Evolutionary conservation across 2,113 vertebrate species (phyloP).

Genomic region (Sakesphorus luctuosus): DNA sequence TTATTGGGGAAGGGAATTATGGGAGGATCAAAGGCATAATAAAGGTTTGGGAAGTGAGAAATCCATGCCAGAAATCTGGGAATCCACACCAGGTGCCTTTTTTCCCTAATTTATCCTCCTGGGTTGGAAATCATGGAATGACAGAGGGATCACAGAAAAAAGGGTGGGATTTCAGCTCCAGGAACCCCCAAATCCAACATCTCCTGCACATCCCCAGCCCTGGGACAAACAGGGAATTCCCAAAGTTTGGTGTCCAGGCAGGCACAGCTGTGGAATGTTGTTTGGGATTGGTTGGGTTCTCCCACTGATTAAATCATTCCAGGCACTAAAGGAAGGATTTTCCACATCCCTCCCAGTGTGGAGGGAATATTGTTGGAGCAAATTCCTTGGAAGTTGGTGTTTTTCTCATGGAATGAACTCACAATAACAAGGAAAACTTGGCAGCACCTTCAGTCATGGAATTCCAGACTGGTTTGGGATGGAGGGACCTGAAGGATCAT

Average conservation of each 20-base stretch:
- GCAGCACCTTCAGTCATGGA: not conserved
- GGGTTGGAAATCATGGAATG: not conserved
- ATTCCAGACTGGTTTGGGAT: not conserved
- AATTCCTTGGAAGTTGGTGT: not conserved
- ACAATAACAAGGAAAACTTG: fast-evolving
- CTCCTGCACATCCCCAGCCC: not conserved
- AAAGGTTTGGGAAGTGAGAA: not conserved
- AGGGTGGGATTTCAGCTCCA: not conserved
- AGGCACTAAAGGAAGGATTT: fast-evolving
- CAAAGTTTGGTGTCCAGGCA: not conserved
- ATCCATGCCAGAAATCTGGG: not conserved
- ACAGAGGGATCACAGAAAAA: fast-evolving
- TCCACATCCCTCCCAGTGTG: not conserved
- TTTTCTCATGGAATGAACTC: not conserved
- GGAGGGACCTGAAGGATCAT: not conserved
- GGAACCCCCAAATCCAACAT: not conserved
- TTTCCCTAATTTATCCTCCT: fast-evolving
- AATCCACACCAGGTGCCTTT: not conserved
- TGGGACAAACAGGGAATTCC: not conserved
- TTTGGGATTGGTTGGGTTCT: not conserved
- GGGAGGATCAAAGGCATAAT: not conserved
- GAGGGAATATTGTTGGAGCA: fast-evolving
- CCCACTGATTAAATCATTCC: not conserved
- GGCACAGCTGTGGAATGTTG: not conserved
- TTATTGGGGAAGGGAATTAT: fast-evolving